Evolutionary conservation across 2,113 vertebrate species (phyloP).

Genomic region (Narcine bancroftii): DNA sequence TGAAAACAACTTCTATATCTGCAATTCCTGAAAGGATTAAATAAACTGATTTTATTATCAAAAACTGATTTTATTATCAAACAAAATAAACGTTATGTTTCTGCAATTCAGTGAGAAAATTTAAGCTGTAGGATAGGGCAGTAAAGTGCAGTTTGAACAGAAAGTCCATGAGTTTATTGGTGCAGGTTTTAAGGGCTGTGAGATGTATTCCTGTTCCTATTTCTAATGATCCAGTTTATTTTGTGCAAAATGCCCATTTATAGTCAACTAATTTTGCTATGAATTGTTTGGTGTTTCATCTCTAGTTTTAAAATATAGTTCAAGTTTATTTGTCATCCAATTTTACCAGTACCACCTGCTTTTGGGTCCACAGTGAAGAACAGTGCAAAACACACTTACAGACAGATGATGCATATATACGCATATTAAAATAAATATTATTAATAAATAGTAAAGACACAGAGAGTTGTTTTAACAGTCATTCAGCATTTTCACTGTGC

Average conservation of each 20-base stretch:
- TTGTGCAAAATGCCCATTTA: not conserved
- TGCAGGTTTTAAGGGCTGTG: not conserved
- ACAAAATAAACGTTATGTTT: not conserved
- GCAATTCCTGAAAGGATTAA: not conserved
- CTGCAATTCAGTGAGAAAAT: not conserved
- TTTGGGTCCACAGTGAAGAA: no score
- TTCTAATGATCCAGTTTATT: not conserved
- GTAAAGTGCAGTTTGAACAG: not conserved
- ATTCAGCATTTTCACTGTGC: no score
- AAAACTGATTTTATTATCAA: not conserved
- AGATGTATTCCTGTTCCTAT: not conserved
- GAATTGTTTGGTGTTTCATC: not conserved
- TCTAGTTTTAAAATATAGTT: not conserved
- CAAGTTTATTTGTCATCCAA: no score
- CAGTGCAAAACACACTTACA: no score
- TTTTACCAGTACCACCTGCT: no score
- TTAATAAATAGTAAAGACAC: no score
- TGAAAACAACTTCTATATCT: not conserved
- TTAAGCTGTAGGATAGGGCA: not conserved
- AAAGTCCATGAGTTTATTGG: not conserved
- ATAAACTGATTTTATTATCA: not conserved
- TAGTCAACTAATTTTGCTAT: not conserved
- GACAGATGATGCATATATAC: no score
- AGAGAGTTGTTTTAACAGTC: no score
- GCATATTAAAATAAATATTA: no score